Conservation (phyloP, 2,797 vertebrate species). For the Taeniopygia guttata region DNA sequence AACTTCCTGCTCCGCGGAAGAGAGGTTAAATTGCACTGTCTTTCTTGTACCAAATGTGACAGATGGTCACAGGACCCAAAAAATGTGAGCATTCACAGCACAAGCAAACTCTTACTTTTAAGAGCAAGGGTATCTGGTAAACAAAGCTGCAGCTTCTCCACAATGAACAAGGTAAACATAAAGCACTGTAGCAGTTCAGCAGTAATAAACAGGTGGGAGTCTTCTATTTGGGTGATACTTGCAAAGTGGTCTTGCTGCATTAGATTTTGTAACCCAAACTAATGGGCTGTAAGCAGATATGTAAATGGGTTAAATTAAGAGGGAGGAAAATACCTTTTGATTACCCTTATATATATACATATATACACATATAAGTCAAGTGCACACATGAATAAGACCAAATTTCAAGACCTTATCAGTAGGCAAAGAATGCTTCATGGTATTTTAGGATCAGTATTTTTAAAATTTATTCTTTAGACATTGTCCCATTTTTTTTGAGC, state of each 20-base stretch:
- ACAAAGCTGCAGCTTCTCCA: not conserved
- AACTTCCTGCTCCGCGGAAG: not conserved
- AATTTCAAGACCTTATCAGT: not conserved
- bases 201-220: conserved; percentile 39
- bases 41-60: not conserved
- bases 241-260: conserved; percentile 32
- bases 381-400: not conserved
- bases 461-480: not conserved
- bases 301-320: conserved; percentile 23
- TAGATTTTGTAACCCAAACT: conserved; percentile 35
- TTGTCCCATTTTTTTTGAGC: not conserved
- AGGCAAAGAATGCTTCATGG: not conserved
- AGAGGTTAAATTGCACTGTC: not conserved
- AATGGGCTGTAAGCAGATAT: not conserved
- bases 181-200: not conserved
- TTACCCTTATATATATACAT: not conserved
- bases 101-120: not conserved
- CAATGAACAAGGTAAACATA: not conserved
- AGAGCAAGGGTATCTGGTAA: not conserved
- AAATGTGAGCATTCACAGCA: not conserved
- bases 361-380: not conserved
- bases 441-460: not conserved
- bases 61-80: not conserved
- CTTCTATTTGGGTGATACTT: conserved; percentile 2
- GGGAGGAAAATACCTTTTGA: conserved; percentile 17